Evolutionary conservation across 2,888 invertebrate genomes (phyloP).

Genomic region (Heliconius hortense): DNA sequence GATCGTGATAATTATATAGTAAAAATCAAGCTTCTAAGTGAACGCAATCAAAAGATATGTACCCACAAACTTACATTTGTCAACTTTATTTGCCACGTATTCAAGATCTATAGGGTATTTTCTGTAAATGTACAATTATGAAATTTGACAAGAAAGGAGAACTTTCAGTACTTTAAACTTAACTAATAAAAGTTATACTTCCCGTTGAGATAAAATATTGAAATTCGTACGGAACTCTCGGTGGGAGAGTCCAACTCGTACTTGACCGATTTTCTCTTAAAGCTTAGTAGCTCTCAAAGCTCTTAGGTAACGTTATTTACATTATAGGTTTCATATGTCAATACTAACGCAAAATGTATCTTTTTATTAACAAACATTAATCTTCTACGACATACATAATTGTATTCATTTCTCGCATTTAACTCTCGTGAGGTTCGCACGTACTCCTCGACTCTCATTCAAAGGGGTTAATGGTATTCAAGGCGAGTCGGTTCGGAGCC

Average conservation of each 20-base stretch:
- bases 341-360: neutral
- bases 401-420: constrained; percentile 26
- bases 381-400: constrained; percentile 2
- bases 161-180: too few relatives aligned
- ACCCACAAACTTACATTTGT: too few relatives aligned
- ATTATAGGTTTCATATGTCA: neutral
- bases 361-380: neutral
- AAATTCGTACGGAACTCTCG: too few relatives aligned
- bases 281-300: neutral
- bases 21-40: too few relatives aligned
- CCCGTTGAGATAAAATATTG: too few relatives aligned
- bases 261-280: neutral
- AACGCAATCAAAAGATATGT: too few relatives aligned
- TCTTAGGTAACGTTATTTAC: neutral
- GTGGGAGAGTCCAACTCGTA: too few relatives aligned
- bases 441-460: constrained; percentile 32
- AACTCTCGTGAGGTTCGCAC: constrained; percentile 47
- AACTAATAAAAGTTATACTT: too few relatives aligned
- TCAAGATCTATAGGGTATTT: too few relatives aligned
- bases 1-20: neutral
- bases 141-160: too few relatives aligned
- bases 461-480: constrained; percentile 44
- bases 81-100: too few relatives aligned
- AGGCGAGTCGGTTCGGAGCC: constrained; percentile 44
- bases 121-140: too few relatives aligned